Evolutionary conservation across 2,888 invertebrate genomes (phyloP), one percentile per base, ranked within the genome.

Genomic region (Cancer borealis): DNA sequence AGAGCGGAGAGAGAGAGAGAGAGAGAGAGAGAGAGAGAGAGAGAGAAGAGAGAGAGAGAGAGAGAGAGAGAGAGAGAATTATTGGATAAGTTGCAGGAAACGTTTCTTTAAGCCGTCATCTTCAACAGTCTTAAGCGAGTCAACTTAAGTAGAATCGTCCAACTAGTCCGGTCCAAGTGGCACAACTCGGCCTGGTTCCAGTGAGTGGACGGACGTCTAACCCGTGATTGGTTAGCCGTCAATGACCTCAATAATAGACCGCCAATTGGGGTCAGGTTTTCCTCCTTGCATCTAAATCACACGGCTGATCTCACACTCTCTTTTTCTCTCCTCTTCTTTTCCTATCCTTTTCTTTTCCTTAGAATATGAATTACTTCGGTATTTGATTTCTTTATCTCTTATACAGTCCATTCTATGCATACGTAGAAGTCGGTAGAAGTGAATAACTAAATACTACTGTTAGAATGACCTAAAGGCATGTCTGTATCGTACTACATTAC

Each of bases 31-130:
- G 54, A 54, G 54, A 54, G 54, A 54, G 54, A 54, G 12, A 14
- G 14, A 54, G 14, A 54, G 14, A 54, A 79, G 79, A 79, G 79
- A 79, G 79, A 79, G 79, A 79, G 79, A 79, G 79, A 79, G 79
- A 79, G 79, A 79, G 79, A 79, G 30, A 79, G 30, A 79, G 30
- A 79, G 30, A 79, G 30, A 79, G 30, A 79, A 30, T 12, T 6
- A 79, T 6, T 12, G 79, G 30, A 26, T 8, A 30, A 79, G 14
- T 26, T 26, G 6, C 79, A 26, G 26, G 30, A 21, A 66, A 21
- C 21, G 0, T 8, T 79, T 79, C 30, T 30, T 8, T 30, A 79
- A 79, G 12, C 79, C 79, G 30, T 79, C 30, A 79, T 79, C 30
- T 10, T 12, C 79, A 79, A 30, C 30, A 26, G 79, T 79, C 79